Conservation (phyloP, 2,797 vertebrate species). For the Mustela erminea region DNA sequence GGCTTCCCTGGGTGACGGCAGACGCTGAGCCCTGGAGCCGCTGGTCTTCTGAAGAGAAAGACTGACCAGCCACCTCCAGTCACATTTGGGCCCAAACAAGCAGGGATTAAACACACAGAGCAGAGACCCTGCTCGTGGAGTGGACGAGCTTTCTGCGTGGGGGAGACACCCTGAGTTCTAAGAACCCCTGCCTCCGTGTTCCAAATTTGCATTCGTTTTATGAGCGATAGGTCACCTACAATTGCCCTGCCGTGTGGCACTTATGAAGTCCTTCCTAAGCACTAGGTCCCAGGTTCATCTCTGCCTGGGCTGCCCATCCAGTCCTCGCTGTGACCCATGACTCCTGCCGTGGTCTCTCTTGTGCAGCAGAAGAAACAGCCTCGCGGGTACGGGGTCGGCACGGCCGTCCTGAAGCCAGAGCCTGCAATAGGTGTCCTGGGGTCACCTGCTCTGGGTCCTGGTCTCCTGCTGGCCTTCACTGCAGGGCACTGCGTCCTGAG, state of each 20-base stretch:
- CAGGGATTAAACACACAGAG: neutral
- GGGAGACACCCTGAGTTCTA: neutral
- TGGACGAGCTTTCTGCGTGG: neutral
- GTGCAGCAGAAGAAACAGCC: too few species aligned
- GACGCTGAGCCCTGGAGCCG: rapidly evolving
- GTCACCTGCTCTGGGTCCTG: rapidly evolving
- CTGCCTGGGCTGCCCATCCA: rapidly evolving
- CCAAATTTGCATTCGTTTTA: rapidly evolving
- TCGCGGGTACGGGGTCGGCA: rapidly evolving
- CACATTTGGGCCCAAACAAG: neutral
- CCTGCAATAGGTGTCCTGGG: rapidly evolving
- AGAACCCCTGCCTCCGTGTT: rapidly evolving
- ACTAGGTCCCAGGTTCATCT: rapidly evolving
- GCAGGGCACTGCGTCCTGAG: neutral
- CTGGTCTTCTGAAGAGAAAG: neutral
- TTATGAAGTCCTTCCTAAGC: neutral
- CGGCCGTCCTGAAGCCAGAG: neutral
- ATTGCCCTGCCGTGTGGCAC: too few species aligned
- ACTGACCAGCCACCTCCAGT: rapidly evolving
- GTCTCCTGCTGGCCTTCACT: too few species aligned
- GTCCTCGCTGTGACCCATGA: neutral
- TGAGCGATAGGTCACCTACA: neutral
- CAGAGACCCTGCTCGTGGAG: neutral
- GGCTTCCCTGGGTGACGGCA: neutral
- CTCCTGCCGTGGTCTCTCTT: neutral